Evolutionary conservation across 1,140 invertebrate genomes (phyloP).

Genomic region (Cotesia chilonis): DNA sequence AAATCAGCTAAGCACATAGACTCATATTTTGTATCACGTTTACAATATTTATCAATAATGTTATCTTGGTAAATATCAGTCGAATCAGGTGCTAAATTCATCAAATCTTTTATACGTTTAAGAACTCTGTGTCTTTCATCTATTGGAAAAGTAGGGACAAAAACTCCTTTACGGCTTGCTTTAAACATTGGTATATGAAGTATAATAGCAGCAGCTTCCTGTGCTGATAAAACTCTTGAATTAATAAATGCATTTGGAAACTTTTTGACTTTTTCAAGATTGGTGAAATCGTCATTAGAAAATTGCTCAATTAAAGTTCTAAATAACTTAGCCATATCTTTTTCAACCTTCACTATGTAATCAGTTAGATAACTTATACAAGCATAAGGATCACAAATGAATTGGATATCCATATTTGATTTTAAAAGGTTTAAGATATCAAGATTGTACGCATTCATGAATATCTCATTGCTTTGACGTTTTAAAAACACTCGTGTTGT

Average conservation of each 20-base stretch:
- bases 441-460: neutral
- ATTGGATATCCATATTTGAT: neutral
- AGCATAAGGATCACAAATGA: neutral
- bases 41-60: slow-evolving; percentile 17
- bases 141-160: neutral
- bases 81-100: neutral
- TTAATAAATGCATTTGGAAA: slow-evolving; percentile 16
- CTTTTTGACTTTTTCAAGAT: slow-evolving; percentile 7
- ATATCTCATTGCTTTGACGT: neutral
- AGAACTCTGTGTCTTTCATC: neutral
- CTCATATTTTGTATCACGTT: neutral
- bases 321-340: slow-evolving; percentile 3
- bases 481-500: too few relatives aligned
- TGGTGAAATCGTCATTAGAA: neutral
- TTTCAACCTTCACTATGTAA: neutral
- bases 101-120: neutral
- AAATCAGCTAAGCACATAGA: slow-evolving; percentile 18
- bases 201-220: neutral
- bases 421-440: neutral
- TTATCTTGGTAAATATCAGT: slow-evolving; percentile 18
- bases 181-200: slow-evolving; percentile 1
- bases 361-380: neutral
- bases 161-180: neutral
- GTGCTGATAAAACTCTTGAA: neutral
- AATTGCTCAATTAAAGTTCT: slow-evolving; percentile 6